phyloP scores from a whole-genome alignment of 2,888 invertebrate genomes.

The Homarus gammarus region DNA sequence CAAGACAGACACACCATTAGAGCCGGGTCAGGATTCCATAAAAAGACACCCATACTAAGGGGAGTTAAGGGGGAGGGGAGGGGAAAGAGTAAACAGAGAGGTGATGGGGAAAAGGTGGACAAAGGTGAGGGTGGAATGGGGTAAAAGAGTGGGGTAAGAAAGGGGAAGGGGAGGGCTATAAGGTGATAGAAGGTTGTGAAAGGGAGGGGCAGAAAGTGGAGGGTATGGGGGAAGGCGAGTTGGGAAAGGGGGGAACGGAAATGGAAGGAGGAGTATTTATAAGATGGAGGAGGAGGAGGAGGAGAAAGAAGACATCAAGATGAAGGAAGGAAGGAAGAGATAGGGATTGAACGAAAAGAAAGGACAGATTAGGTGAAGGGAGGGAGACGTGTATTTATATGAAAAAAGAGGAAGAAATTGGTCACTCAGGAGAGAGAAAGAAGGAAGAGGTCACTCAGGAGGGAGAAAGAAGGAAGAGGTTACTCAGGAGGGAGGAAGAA shows the following conservation, averaged over 20 bases:
- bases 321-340: not conserved
- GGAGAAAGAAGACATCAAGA: not conserved
- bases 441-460: not conserved
- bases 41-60: slow-evolving; percentile 56
- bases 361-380: not conserved
- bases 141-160: not conserved
- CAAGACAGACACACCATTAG: slow-evolving; percentile 58
- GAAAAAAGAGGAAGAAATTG: not conserved
- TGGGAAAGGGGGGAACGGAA: not conserved
- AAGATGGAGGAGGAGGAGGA: not conserved
- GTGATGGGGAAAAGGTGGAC: not conserved
- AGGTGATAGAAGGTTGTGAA: not conserved
- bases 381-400: not conserved
- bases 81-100: not conserved
- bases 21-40: slow-evolving; percentile 38
- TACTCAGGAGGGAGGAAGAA: not conserved
- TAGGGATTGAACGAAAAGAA: too few relatives aligned
- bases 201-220: not conserved
- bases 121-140: not conserved
- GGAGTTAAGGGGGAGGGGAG: slow-evolving; percentile 3
- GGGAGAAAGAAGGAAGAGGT: too few relatives aligned
- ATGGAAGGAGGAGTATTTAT: not conserved
- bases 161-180: not conserved
- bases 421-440: not conserved
- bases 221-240: not conserved